Percentiles rank a stretch among this genome's conserved stretches.
Conservation (phyloP, 2,113 vertebrate species). For the Ciconia maguari region DNA sequence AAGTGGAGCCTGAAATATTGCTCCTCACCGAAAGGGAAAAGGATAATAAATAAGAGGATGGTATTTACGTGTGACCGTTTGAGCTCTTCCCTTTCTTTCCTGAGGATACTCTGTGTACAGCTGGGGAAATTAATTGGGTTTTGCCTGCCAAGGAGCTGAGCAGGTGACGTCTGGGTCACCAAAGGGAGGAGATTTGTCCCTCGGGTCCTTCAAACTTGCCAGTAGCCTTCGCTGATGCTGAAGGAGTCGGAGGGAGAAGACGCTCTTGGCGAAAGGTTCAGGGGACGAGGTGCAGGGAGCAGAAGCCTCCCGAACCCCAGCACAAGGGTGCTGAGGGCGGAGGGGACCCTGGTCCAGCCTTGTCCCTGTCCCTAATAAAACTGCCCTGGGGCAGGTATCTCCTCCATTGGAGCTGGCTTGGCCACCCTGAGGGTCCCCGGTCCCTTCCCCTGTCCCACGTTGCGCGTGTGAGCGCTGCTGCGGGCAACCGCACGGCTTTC, state of each 20-base stretch:
- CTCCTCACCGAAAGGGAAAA: neutral
- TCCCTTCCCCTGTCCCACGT: neutral
- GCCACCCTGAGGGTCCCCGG: neutral
- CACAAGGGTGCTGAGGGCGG: neutral
- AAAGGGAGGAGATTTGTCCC: neutral
- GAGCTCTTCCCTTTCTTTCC: neutral
- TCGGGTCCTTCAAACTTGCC: neutral
- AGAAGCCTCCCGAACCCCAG: neutral
- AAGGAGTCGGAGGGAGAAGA: neutral
- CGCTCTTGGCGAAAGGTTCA: neutral
- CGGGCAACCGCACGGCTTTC: neutral
- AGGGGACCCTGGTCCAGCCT: neutral
- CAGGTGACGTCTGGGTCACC: neutral
- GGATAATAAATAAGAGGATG: neutral
- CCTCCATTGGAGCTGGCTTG: neutral
- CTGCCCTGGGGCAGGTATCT: neutral
- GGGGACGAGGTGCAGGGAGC: accelerated
- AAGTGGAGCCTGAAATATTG: neutral
- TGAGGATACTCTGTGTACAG: neutral
- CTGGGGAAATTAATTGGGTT: neutral
- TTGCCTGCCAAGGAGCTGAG: neutral
- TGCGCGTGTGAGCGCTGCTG: accelerated
- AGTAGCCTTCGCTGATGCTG: neutral
- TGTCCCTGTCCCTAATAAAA: neutral
- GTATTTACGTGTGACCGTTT: neutral